Base-by-base conservation (phyloP, 2,888 invertebrate genomes). In the Drosophila mercatorum region DNA sequence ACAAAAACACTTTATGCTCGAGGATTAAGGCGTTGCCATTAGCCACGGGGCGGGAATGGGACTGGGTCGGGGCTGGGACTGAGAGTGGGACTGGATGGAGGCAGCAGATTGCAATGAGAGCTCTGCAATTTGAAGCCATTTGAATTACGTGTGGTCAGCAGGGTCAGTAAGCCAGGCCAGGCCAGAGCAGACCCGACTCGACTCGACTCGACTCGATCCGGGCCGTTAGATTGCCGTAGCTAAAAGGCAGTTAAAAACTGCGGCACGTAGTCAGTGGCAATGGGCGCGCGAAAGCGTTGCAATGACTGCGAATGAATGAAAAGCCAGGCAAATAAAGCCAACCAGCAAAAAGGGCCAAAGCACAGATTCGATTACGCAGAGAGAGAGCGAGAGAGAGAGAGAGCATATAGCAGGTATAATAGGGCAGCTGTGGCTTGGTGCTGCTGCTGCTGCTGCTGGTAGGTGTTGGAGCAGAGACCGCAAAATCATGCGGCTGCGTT, bases 241-340 rank as follows among this genome's bases (percentile, higher is more conserved):
- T 73, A 83, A 83, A 81, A 81, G 81, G 70, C 86, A 81, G 83
- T 86, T 83, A 77, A 75, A 83, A 74, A 76, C 72, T 81, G 83
- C 69, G 82, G 83, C 83, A 83, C 83, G 83, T 83, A 80, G 69
- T 70, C 67, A 71, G 56, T 68, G 69, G 83, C 76, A 81, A 83
- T 82, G 83, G 72, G 44, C 67, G 76, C 86, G 83, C 86, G 83
- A 86, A 82, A 84, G 84, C 83, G 80, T 84, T 69, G 62, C 74
- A 59, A 51, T 75, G 71, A 73, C 83, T 78, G 69, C 70, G 72
- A 77, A 83, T 82, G 72, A 77, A 83, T 82, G 79, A 81, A 83
- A 83, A 78, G 72, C 80, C 73, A 72, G 68, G 72, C 80, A 75
- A 75, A 84, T 81, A 79, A 79, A 77, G 65, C 68, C 65, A 68